Percentiles rank a stretch among this genome's conserved stretches.
These are phyloP conservation scores for Orthonevra nobilis DNA, from an alignment of 2,888 invertebrate species.

Conservation along the genomic window DNA sequence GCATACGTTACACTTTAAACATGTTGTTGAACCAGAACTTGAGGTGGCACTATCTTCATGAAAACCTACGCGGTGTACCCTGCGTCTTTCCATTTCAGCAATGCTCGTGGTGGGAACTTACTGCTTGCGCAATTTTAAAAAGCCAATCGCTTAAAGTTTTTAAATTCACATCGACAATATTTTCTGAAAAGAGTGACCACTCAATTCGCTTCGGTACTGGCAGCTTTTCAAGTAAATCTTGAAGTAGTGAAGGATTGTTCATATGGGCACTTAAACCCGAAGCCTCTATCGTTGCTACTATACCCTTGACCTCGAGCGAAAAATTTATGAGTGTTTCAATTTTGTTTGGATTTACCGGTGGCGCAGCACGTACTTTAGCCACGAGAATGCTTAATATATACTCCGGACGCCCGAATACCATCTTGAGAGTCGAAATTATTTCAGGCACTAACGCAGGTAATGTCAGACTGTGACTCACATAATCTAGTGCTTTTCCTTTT, in stretches of 20 bases:
- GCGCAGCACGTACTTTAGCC: constrained; percentile 25
- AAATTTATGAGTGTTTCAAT: constrained; percentile 35
- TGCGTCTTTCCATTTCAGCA: constrained; percentile 15
- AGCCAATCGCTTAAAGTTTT: constrained; percentile 39
- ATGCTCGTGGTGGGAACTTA: constrained; percentile 9
- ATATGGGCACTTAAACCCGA: constrained; percentile 38
- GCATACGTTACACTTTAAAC: neutral
- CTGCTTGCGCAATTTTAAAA: constrained; percentile 42
- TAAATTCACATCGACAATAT: neutral
- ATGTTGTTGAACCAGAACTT: neutral
- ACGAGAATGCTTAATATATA: constrained; percentile 43
- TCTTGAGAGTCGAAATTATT: constrained; percentile 47
- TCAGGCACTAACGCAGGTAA: constrained; percentile 48
- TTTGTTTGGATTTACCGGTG: constrained; percentile 40
- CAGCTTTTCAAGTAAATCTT: constrained; percentile 49
- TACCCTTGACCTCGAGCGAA: no score
- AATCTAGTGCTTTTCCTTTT: constrained; percentile 39
- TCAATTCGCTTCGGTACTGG: constrained; percentile 47
- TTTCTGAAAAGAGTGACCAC: constrained; percentile 46
- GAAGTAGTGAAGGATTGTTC: constrained; percentile 46
- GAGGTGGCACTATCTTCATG: neutral
- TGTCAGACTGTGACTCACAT: constrained; percentile 42
- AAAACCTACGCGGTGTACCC: constrained; percentile 6
- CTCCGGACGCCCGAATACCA: constrained; percentile 51
- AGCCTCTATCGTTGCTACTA: constrained; percentile 53